Evolutionary conservation across 1,140 invertebrate species (phyloP), one percentile per base, ranked within the genome.

Genomic region (Wasmannia auropunctata): DNA sequence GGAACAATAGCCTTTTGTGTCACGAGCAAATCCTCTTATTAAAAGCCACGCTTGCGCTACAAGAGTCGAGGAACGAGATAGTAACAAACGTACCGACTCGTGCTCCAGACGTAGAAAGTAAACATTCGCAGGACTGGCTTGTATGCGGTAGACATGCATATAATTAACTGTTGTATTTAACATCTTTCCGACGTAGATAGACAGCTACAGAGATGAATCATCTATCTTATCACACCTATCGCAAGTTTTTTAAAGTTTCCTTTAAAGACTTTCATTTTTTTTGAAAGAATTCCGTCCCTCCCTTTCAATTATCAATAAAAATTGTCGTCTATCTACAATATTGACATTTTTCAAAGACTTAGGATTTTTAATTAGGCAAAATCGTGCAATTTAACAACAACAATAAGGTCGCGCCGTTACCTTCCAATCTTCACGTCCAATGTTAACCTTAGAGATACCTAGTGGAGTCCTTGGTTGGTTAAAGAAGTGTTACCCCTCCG

Each of bases 1-100:
- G 37, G 28, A 83, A 83, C 67, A 83, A 83, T 83, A 72, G 65
- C 65, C 62, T 19, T 83, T 83, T 83, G 51, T 83, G 67, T 83
- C 67, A 72, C 67, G 51, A 72, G 51, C 79, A 83, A 83, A 83
- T 83, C 79, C 79, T 83, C 79, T 83, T 83, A 83, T 83, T 83
- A 83, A 83, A 72, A 72, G 79, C 79, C 79, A 83, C 67, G 65
- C n/a, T 83, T 83, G 67, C 51, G 51, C 37, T 56, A 83, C 79
- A 58, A 83, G 56, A 58, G 51, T 22, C 65, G 79, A 46, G 34
- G 16, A 56, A 69, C 43, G 37, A 83, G 51, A 80, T 69, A 40
- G 46, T 80, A 80, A 69, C 79, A 56, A 81, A 72, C 79, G 31
- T 25, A 56, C 19, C 3, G 22, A 5, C 40, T 54, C 31, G 54